Conservation (phyloP, 1,140 invertebrate genomes). For the Cardiocondyla obscurior region DNA sequence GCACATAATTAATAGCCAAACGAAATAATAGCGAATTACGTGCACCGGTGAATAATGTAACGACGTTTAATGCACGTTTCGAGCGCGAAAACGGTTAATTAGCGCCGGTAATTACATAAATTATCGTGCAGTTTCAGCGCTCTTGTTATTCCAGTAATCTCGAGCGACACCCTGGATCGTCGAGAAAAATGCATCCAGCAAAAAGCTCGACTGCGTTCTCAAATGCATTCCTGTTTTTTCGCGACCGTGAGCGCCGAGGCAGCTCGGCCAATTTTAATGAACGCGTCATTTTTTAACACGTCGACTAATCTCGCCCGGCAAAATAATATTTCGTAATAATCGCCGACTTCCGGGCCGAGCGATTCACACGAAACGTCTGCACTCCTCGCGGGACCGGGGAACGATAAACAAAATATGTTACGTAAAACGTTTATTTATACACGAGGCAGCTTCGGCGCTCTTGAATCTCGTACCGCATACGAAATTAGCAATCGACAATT, state of each 20-base stretch:
- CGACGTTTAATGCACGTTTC: not conserved
- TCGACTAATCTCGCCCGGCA: not conserved
- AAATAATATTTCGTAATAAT: not conserved
- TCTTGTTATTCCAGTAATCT: not conserved
- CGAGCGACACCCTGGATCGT: not conserved
- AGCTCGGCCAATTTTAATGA: not conserved
- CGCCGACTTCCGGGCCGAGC: not conserved
- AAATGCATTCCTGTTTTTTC: not conserved
- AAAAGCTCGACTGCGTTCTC: not conserved
- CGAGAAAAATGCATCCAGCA: not conserved
- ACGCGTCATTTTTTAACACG: not conserved
- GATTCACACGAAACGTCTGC: not conserved
- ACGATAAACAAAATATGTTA: slow-evolving; percentile 58
- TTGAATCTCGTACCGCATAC: not conserved
- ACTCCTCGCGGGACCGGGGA: not conserved
- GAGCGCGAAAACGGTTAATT: not conserved
- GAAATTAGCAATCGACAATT: slow-evolving; percentile 13
- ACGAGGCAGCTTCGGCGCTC: not conserved
- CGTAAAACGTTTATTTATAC: slow-evolving; percentile 59
- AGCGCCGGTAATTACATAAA: not conserved
- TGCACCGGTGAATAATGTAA: not conserved
- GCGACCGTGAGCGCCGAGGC: not conserved
- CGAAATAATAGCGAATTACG: not conserved
- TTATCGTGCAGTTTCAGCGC: not conserved
- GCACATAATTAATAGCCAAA: not conserved